Conservation (phyloP, 2,113 vertebrate species). For the Dromaius novaehollandiae region DNA sequence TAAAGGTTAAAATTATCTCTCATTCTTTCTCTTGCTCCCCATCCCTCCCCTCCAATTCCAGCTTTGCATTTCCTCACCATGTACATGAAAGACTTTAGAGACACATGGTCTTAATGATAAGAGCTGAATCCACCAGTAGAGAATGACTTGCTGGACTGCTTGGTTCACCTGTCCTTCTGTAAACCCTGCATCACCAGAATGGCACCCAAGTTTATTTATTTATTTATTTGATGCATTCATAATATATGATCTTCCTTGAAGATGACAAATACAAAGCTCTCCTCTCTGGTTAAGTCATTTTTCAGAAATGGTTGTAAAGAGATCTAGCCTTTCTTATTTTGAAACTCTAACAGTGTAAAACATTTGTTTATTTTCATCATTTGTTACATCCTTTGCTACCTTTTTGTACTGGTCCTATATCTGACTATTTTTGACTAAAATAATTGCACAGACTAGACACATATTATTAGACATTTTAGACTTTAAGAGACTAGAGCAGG, state of each 20-base stretch:
- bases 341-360: not conserved
- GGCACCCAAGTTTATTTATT: not conserved
- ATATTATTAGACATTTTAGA: not conserved
- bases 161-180: not conserved
- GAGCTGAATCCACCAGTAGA: not conserved
- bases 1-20: not conserved
- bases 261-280: not conserved
- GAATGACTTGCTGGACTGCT: not conserved
- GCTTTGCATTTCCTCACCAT: not conserved
- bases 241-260: not conserved
- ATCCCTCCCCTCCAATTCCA: fast-evolving
- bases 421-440: not conserved
- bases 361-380: not conserved
- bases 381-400: not conserved
- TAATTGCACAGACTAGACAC: not conserved
- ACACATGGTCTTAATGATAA: not conserved
- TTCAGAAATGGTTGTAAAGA: not conserved
- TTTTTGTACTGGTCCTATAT: not conserved
- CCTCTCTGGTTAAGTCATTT: not conserved
- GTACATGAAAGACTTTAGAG: not conserved
- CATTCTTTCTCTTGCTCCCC: not conserved
- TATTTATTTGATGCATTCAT: not conserved
- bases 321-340: not conserved
- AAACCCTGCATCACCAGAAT: not conserved
- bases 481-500: not conserved